These are phyloP conservation scores for Ceyx melanurus DNA, from an alignment of 2,113 vertebrate genomes.

Conservation along the genomic window DNA sequence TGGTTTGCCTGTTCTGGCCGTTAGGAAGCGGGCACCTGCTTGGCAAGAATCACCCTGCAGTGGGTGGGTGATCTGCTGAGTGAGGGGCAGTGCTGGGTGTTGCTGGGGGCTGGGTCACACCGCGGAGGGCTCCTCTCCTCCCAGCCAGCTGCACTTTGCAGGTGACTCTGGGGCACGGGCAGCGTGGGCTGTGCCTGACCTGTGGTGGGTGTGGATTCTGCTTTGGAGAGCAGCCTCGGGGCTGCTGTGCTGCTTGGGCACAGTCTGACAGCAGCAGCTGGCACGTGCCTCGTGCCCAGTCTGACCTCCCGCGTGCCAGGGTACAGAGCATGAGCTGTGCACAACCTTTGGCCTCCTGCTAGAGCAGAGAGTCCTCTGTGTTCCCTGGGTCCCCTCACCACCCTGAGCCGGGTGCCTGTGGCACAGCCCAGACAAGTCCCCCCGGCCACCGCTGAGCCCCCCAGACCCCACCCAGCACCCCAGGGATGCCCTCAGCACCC, in stretches of 20 bases:
- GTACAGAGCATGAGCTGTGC: neutral
- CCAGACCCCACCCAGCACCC: too few relatives aligned
- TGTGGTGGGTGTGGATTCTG: neutral
- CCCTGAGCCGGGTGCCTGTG: neutral
- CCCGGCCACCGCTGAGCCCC: too few relatives aligned
- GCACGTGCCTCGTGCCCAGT: neutral
- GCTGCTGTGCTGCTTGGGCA: neutral
- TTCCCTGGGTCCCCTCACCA: neutral
- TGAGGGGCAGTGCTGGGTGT: neutral
- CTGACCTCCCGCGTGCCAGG: conserved; percentile 2
- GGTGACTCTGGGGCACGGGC: neutral
- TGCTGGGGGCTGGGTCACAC: neutral
- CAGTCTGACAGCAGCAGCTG: neutral
- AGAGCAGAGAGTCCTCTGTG: conserved; percentile 13
- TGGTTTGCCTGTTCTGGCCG: neutral
- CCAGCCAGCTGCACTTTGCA: neutral
- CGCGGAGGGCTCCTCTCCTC: neutral
- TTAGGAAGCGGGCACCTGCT: neutral
- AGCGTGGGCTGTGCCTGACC: neutral
- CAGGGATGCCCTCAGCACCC: too few relatives aligned
- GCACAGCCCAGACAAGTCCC: neutral
- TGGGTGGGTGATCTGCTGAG: neutral
- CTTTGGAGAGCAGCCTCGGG: neutral
- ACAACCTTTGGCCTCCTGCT: neutral
- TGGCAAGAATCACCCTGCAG: neutral